Evolutionary conservation across 1,140 invertebrate species (phyloP), one percentile per base, ranked within the genome.

Genomic region (Sitophilus oryzae): DNA sequence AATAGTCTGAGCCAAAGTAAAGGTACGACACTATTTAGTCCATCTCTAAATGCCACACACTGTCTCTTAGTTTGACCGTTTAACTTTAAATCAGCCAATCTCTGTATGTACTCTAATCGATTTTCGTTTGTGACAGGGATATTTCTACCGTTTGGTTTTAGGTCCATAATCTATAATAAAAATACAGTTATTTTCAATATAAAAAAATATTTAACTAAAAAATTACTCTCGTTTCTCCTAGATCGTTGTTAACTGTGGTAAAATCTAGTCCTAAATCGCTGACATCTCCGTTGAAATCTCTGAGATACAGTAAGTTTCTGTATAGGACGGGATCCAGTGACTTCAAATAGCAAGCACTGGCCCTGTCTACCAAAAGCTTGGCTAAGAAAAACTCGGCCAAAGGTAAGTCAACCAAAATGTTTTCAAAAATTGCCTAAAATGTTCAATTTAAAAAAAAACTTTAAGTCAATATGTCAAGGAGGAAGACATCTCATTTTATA

Each of bases 31-130:
- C 91, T 89, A 16, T 88, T 85, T 34, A 98, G 77, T 1, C 96
- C 83, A 73, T 86, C 82, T 60, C 89, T 85, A 67, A 93, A 92
- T 18, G 91, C 89, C 48, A 77, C 78, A 64, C 90, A 94, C 59
- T 97, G 93, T 1, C 82, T 77, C 40, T 87, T 78, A 53, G 96
- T 93, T 77, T 96, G 93, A 66, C 84, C 86, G 56, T 97, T 97
- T 16, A 98, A 75, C 74, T 96, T 96, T 64, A 93, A 96, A 76
- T 98, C 92, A 1, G 95, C 93, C 73, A 98, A 87, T 48, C 96
- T 73, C 71, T 97, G 93, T 63, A 98, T 93, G 68, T 98, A 99
- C 71, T 98, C 93, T 68, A 97, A 93, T 50, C 90, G 81, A 75
- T 98, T 98, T 46, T 85, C 81, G 60, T 85, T 85, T 1, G 89